Percentiles rank a stretch among this genome's conserved stretches.
Conservation (phyloP, 2,113 vertebrate species). For the Eublepharis macularius region DNA sequence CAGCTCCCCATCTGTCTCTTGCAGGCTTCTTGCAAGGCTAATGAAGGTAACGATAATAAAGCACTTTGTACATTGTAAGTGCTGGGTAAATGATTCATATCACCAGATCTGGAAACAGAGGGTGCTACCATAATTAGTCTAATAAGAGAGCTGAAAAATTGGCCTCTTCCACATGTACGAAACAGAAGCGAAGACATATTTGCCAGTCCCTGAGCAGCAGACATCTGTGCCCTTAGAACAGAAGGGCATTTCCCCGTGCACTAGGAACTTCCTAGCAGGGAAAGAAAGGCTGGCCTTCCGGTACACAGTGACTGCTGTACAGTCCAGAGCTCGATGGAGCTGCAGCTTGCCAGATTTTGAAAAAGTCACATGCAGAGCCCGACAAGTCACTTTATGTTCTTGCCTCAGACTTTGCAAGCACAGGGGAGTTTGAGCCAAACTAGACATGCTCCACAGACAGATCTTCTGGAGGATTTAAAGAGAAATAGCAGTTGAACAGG, state of each 20-base stretch:
- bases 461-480: too few relatives aligned
- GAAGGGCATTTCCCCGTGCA: neutral
- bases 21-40: neutral
- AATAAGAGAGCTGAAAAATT: slow-evolving; percentile 19
- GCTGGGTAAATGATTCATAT: slow-evolving; percentile 24
- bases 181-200: neutral
- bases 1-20: neutral
- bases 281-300: neutral
- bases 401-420: neutral
- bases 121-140: slow-evolving; percentile 21
- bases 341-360: neutral
- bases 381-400: neutral
- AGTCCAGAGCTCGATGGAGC: neutral
- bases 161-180: neutral
- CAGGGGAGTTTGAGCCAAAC: neutral
- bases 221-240: neutral
- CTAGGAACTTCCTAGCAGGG: neutral
- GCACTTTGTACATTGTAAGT: neutral
- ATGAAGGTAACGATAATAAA: slow-evolving; percentile 30
- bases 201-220: neutral
- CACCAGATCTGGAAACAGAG: slow-evolving; percentile 11
- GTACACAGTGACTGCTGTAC: neutral
- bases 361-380: neutral
- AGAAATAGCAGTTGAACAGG: too few relatives aligned
- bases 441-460: too few relatives aligned